Evolutionary conservation across 1,140 invertebrate species (phyloP).

Genomic region (Saxidomus purpurata): DNA sequence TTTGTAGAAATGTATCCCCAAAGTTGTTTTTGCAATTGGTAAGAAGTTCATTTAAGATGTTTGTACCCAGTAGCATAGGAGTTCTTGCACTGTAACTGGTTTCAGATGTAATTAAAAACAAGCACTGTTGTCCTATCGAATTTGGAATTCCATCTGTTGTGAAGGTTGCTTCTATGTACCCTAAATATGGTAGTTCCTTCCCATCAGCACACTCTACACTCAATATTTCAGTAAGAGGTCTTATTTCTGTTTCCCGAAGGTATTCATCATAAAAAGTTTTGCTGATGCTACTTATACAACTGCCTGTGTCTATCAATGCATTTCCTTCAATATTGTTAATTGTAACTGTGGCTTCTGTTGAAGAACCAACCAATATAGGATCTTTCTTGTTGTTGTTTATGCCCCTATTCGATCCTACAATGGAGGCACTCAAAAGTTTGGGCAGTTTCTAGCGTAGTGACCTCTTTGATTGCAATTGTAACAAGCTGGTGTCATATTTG

Average conservation of each 20-base stretch:
- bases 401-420: conserved; percentile 30
- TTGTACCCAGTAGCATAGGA: conserved; percentile 34
- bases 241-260: not conserved
- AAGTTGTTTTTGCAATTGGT: conserved; percentile 25
- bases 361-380: conserved; percentile 22
- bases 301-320: conserved; percentile 35
- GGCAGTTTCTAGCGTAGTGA: conserved; percentile 41
- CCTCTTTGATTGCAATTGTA: too few relatives aligned
- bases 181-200: too few relatives aligned
- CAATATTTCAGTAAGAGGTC: too few relatives aligned
- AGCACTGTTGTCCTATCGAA: not conserved
- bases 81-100: conserved; percentile 29
- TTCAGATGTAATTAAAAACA: conserved; percentile 33
- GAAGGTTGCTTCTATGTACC: conserved; percentile 26
- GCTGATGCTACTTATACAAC: conserved; percentile 19
- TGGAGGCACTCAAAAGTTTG: conserved; percentile 20
- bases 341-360: conserved; percentile 21
- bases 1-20: conserved; percentile 41
- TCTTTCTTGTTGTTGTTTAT: too few relatives aligned
- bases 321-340: conserved; percentile 27
- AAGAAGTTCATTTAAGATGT: conserved; percentile 42
- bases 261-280: conserved; percentile 20
- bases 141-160: conserved; percentile 12
- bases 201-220: too few relatives aligned
- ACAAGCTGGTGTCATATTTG: not conserved